phyloP scores from a whole-genome alignment of 2,113 vertebrate genomes.

The Cheirogaleus medius region DNA sequence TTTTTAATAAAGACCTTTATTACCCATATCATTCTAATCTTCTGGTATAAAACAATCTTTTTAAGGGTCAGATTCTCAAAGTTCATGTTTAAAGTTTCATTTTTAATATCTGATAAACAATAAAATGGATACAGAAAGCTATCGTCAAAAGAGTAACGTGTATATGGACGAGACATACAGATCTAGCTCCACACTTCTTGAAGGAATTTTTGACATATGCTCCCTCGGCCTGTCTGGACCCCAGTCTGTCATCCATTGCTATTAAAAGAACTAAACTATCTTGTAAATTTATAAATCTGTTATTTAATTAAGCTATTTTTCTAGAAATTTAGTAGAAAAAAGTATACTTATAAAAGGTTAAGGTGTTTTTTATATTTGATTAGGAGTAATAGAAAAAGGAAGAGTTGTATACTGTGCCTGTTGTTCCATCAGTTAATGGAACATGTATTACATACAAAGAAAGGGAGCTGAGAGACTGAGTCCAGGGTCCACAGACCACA shows the following conservation, averaged over 20 bases:
- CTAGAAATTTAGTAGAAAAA: not conserved
- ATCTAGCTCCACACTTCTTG: not conserved
- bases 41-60: not conserved
- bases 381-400: not conserved
- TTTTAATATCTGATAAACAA: not conserved
- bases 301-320: not conserved
- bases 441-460: not conserved
- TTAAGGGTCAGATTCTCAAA: not conserved
- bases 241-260: not conserved
- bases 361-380: not conserved
- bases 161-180: not conserved
- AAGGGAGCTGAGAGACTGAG: not conserved
- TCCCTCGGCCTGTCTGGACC: fast-evolving
- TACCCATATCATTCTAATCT: not conserved
- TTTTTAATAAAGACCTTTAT: not conserved
- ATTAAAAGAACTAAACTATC: not conserved
- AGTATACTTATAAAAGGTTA: not conserved
- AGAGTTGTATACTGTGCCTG: not conserved
- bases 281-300: not conserved
- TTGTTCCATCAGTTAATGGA: not conserved
- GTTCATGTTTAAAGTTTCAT: not conserved
- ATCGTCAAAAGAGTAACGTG: not conserved
- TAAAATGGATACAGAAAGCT: not conserved
- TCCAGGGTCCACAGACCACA: not conserved
- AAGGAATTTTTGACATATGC: not conserved